These are phyloP conservation scores for Amphiura filiformis DNA, from an alignment of 35 echinoderm and acorn worm genomes.

Conservation along the genomic window DNA sequence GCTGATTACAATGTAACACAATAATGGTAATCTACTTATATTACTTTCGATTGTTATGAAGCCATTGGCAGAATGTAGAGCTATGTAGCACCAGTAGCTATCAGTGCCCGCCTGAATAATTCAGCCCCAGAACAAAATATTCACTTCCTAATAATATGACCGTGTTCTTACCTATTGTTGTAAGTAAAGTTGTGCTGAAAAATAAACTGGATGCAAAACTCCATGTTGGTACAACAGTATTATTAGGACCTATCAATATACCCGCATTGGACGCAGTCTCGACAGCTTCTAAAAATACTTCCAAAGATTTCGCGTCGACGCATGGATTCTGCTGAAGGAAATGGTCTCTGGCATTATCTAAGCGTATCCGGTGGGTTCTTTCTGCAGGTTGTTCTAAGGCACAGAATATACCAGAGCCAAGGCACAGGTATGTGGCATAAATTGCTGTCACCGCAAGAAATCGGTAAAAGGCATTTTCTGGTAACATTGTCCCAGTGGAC, in stretches of 20 bases:
- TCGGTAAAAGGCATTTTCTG: conserved; percentile 27
- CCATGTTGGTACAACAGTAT: conserved; percentile 22
- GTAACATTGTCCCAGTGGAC: conserved; percentile 5
- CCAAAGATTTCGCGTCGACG: not conserved
- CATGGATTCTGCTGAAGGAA: conserved; percentile 30
- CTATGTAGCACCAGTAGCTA: too few relatives aligned
- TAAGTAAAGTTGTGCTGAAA: conserved; percentile 50
- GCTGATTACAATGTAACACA: too few relatives aligned
- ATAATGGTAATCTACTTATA: too few relatives aligned
- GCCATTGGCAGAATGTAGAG: too few relatives aligned
- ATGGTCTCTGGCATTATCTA: not conserved
- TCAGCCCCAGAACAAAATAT: too few relatives aligned
- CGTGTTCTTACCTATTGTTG: conserved; percentile 51
- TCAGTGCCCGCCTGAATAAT: too few relatives aligned
- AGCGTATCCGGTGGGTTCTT: not conserved
- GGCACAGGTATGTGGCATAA: conserved; percentile 38
- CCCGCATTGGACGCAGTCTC: conserved; percentile 19
- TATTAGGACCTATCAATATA: not conserved
- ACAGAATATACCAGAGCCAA: conserved; percentile 44
- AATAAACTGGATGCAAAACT: conserved; percentile 43
- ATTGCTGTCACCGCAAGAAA: conserved; percentile 27
- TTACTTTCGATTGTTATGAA: too few relatives aligned
- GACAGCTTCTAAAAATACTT: conserved; percentile 22
- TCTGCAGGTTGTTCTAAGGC: conserved; percentile 47
- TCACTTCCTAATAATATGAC: too few relatives aligned